Conservation (phyloP, 2,113 vertebrate species). For the Bolborhynchus lineola region DNA sequence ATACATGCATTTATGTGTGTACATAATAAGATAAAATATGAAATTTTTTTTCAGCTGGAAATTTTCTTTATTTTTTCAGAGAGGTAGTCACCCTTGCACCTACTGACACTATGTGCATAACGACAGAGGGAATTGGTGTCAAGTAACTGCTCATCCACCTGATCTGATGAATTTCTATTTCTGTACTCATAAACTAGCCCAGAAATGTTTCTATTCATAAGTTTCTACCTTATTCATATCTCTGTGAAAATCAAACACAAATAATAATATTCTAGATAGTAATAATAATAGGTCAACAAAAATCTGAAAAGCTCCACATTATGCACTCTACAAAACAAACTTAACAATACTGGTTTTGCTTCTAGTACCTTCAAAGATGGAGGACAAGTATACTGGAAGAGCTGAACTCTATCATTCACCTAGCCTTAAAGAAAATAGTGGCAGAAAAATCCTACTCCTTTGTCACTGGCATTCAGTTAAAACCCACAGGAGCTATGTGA, state of each 20-base stretch:
- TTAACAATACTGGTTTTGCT: background rate
- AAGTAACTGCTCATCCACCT: background rate
- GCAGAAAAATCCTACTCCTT: background rate
- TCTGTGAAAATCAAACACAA: background rate
- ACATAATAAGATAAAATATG: background rate
- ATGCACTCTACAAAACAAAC: background rate
- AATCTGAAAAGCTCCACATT: background rate
- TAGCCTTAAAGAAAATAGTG: rapidly evolving
- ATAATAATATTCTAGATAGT: background rate
- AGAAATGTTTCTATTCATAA: background rate
- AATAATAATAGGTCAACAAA: background rate
- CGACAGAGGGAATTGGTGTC: background rate
- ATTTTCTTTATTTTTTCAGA: background rate
- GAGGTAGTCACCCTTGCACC: rapidly evolving
- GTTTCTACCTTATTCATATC: background rate
- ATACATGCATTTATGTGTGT: background rate
- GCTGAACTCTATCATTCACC: background rate
- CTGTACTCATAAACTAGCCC: background rate
- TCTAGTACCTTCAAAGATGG: background rate
- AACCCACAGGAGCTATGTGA: background rate
- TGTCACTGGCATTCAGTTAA: rapidly evolving
- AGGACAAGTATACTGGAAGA: background rate
- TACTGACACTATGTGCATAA: too few species aligned
- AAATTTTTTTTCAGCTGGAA: background rate
- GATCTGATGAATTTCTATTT: background rate